These are phyloP conservation scores for Morus bassanus DNA, from an alignment of 2,797 vertebrate genomes.

Conservation along the genomic window DNA sequence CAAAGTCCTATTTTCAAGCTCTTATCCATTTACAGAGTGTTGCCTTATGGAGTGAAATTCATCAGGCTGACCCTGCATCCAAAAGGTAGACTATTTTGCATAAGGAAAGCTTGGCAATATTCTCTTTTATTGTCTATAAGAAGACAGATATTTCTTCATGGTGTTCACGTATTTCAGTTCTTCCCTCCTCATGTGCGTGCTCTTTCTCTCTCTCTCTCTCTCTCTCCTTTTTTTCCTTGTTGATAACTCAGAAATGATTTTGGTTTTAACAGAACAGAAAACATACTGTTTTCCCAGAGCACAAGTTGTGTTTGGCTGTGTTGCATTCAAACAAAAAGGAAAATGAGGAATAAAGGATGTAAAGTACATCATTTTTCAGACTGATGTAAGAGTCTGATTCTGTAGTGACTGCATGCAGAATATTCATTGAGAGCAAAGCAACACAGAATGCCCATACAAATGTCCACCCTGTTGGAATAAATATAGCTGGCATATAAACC, in stretches of 20 bases:
- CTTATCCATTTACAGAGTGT: neutral
- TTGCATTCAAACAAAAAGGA: neutral
- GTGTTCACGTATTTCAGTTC: neutral
- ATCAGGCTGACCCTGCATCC: neutral
- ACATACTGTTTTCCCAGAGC: neutral
- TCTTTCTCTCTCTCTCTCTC: neutral
- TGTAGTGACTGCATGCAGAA: neutral
- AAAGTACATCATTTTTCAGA: slow-evolving; percentile 5
- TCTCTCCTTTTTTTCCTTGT: neutral
- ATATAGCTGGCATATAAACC: slow-evolving; percentile 13
- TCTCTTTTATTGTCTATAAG: neutral
- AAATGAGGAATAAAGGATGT: neutral
- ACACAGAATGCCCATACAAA: neutral
- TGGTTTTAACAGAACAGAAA: neutral
- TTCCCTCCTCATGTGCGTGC: neutral
- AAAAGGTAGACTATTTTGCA: neutral
- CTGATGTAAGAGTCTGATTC: neutral
- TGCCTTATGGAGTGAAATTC: neutral
- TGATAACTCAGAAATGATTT: neutral
- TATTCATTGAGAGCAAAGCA: slow-evolving; percentile 9
- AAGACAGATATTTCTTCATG: neutral
- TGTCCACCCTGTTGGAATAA: neutral
- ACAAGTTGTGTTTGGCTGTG: neutral
- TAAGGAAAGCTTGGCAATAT: neutral
- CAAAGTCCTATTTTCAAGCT: neutral